Evolutionary conservation across 2,888 invertebrate species (phyloP).

Genomic region (Chouioia cunea): DNA sequence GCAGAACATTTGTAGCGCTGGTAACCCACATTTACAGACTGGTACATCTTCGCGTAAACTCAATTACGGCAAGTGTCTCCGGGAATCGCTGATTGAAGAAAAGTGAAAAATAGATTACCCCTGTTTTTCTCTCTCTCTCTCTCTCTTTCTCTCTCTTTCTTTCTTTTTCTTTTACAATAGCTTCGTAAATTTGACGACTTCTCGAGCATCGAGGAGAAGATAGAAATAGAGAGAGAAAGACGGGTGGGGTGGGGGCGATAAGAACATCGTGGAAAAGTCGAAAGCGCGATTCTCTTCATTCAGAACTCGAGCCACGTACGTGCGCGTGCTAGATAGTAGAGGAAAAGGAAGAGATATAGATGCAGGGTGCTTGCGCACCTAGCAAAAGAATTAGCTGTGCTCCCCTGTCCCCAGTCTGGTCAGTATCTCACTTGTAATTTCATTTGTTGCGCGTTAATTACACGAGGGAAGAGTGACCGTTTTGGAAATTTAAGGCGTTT

Average conservation of each 20-base stretch:
- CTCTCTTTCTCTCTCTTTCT: background rate
- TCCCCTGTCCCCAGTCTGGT: background rate
- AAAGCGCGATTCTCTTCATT: conserved; percentile 26
- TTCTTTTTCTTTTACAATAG: background rate
- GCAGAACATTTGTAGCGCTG: background rate
- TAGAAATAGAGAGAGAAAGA: background rate
- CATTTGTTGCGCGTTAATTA: conserved; percentile 42
- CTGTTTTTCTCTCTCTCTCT: conserved; percentile 1
- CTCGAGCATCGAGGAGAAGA: background rate
- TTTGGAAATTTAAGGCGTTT: background rate
- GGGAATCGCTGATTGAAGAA: conserved; percentile 39
- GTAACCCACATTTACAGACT: background rate
- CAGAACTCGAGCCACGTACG: conserved; percentile 34
- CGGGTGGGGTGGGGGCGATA: background rate
- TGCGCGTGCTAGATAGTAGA: conserved; percentile 5
- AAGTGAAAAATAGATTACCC: conserved; percentile 43
- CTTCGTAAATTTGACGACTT: background rate
- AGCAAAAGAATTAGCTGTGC: conserved; percentile 22
- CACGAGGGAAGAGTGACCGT: conserved; percentile 2
- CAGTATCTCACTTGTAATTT: conserved; percentile 35
- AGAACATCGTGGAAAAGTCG: conserved; percentile 21
- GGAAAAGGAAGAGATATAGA: background rate
- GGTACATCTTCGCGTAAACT: conserved; percentile 6
- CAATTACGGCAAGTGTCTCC: conserved; percentile 28
- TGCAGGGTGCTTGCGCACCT: background rate